Base-by-base conservation (phyloP, 2,797 vertebrate genomes). In the Neoniphon sammara region DNA sequence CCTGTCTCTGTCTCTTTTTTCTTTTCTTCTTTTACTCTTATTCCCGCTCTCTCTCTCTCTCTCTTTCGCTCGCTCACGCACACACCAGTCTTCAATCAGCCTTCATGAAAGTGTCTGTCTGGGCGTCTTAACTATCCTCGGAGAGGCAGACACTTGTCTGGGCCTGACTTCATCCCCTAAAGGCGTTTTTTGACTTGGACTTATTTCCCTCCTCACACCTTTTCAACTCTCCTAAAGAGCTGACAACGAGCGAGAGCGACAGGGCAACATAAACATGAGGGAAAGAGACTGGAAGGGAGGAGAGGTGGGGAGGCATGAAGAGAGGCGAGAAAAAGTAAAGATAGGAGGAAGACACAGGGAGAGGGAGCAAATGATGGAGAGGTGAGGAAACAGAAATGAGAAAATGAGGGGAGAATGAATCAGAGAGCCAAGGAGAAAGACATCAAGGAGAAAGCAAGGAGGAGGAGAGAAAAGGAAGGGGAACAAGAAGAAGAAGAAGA, bases 101-200 rank as follows among this genome's bases (percentile, higher is more conserved):
- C 88, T 88, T 93, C 92, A 94, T 95, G 91, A 94, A 94, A 94
- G 94, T 92, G 90, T 91, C 90, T 91, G 92, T 90, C 92, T 91
- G 89, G 77, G 83, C 83, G 80, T 93, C 93, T 94, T 93, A 93
- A 94, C 93, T 92, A 93, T 94, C 92, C 93, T 94, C 90, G 88
- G 93, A 91, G 90, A 89, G 93, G 90, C 93, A 93, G 93, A 92
- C 91, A 91, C 92, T 93, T 92, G 93, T 94, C 91, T 93, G 85
- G 85, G 73, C 72, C 82, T 89, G 87, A 90, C 90, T 93, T 94
- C 89, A 93, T 94, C 91, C 90, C 92, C 89, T 91, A 88, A 92
- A 93, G 92, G 91, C 91, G 81, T 92, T 92, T 93, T 92, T 89
- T 87, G 75, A 88, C 90, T 92, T 90, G 87, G 88, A 92, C 90